These are phyloP conservation scores for Dicrostonyx torquatus DNA, from an alignment of 2,797 vertebrate genomes.

Conservation along the genomic window DNA sequence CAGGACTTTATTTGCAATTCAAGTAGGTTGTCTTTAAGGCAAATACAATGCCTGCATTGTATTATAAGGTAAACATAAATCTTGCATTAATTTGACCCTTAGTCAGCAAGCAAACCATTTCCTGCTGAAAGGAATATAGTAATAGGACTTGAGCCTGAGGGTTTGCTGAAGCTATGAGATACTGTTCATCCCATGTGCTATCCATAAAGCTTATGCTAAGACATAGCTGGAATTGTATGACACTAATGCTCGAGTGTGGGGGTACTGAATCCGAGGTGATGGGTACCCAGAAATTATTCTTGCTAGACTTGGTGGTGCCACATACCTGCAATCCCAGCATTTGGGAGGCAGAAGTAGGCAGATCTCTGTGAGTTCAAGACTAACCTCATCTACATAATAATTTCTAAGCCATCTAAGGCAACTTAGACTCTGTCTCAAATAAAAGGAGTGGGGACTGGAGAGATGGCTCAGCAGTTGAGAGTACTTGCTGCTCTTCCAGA, in stretches of 20 bases:
- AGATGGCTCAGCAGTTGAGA: not conserved
- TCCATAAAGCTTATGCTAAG: not conserved
- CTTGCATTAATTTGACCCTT: not conserved
- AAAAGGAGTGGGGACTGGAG: not conserved
- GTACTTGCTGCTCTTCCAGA: not conserved
- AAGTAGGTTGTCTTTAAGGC: not conserved
- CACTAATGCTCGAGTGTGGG: not conserved
- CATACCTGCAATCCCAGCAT: not conserved
- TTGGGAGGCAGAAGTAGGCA: not conserved
- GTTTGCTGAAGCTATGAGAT: not conserved
- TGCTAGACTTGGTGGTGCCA: not conserved
- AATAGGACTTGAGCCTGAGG: not conserved
- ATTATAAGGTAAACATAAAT: not conserved
- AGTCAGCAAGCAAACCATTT: not conserved
- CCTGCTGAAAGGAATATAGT: not conserved
- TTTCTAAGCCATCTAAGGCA: not conserved
- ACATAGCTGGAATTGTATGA: not conserved
- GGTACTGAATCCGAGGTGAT: not conserved
- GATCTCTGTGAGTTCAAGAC: not conserved
- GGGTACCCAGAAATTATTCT: not conserved
- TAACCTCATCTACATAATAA: not conserved
- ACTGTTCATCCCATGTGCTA: rapidly evolving
- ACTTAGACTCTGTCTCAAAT: not conserved
- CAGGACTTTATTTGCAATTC: not conserved
- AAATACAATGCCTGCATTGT: not conserved